Percentiles rank a stretch among this genome's conserved stretches.
Evolutionary conservation across 2,113 vertebrate genomes (phyloP).

Genomic region (Heterochromis multidens): DNA sequence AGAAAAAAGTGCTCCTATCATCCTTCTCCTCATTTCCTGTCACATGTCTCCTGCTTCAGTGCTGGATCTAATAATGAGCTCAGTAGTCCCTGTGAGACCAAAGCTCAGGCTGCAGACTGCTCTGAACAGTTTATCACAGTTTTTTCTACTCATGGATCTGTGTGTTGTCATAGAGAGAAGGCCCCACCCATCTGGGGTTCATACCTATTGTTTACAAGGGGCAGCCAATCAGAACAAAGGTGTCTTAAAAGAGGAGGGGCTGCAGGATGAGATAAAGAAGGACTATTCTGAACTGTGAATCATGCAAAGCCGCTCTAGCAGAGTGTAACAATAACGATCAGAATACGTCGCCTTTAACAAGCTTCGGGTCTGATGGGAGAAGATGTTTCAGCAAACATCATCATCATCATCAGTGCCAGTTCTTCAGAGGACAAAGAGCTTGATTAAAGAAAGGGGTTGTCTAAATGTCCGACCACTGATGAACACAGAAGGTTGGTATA

Average conservation of each 20-base stretch:
- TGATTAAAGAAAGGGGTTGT: background rate
- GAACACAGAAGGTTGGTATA: background rate
- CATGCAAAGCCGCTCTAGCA: background rate
- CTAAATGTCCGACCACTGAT: background rate
- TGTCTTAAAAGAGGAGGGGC: background rate
- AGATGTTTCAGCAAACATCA: no score
- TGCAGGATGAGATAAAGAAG: background rate
- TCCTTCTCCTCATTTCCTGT: background rate
- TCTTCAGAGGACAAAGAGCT: background rate
- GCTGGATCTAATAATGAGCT: background rate
- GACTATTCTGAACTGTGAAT: background rate
- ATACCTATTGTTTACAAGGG: background rate
- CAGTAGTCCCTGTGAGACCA: background rate
- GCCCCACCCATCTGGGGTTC: background rate
- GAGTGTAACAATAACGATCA: background rate
- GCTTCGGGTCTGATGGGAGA: no score
- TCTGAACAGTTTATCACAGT: background rate
- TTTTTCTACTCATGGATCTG: background rate
- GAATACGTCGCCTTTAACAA: no score
- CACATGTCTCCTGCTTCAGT: background rate
- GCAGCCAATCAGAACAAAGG: background rate
- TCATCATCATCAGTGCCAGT: background rate
- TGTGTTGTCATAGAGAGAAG: background rate
- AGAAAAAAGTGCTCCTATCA: accelerated
- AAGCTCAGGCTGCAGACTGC: background rate